These are phyloP conservation scores for Diplosoma virens DNA, from an alignment of 23 tunicate genomes.

Conservation along the genomic window DNA sequence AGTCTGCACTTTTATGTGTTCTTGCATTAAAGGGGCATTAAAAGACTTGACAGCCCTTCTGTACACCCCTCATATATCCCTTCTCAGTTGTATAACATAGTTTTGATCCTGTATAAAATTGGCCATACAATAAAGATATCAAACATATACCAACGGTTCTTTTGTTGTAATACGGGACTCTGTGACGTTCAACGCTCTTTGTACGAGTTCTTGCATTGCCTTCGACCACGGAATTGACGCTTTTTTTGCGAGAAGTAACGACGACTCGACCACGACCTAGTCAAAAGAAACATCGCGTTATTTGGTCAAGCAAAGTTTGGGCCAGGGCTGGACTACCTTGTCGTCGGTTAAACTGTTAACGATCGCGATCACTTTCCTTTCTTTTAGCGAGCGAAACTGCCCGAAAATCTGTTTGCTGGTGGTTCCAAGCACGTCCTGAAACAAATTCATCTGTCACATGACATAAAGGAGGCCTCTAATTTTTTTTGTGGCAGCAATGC, in stretches of 20 bases:
- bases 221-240: constrained; percentile 76
- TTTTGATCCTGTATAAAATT: no score
- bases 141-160: not conserved
- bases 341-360: constrained; percentile 43
- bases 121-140: no score
- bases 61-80: no score
- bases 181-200: constrained; percentile 27
- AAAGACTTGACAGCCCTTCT: no score
- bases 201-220: constrained; percentile 38
- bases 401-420: constrained; percentile 20
- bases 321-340: no score
- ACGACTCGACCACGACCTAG: constrained; percentile 44
- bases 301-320: no score
- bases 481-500: not conserved
- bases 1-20: no score
- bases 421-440: constrained; percentile 39
- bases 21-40: no score
- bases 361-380: constrained; percentile 55
- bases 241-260: constrained; percentile 43
- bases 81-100: no score
- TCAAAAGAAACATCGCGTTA: no score
- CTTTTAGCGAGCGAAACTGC: constrained; percentile 44
- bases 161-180: not conserved
- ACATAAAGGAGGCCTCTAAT: not conserved
- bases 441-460: not conserved